Conservation (phyloP, 1,140 invertebrate species). For the Homarus americanus region DNA sequence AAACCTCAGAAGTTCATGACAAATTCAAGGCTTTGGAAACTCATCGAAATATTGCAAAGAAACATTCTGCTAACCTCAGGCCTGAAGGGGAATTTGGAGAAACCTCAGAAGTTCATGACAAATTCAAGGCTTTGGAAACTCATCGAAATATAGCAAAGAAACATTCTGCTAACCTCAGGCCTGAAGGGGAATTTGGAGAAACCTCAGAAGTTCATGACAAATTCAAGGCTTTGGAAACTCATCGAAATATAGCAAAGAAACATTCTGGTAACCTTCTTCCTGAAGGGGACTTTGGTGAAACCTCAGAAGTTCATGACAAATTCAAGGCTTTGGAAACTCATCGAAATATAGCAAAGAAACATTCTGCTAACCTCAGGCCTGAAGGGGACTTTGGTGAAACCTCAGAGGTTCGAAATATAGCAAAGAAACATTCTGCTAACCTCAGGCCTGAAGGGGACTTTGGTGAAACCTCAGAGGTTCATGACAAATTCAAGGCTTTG, state of each 20-base stretch:
- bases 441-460: slow-evolving; percentile 48
- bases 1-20: slow-evolving; percentile 40
- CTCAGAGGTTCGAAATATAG: slow-evolving; percentile 47
- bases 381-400: slow-evolving; percentile 50
- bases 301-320: slow-evolving; percentile 48
- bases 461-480: slow-evolving; percentile 32
- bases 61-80: slow-evolving; percentile 35
- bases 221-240: not conserved
- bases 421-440: slow-evolving; percentile 35
- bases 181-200: slow-evolving; percentile 35
- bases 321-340: slow-evolving; percentile 6
- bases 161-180: slow-evolving; percentile 11
- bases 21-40: slow-evolving; percentile 6
- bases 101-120: slow-evolving; percentile 28
- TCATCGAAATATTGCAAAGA: slow-evolving; percentile 50
- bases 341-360: slow-evolving; percentile 46
- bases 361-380: slow-evolving; percentile 29
- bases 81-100: slow-evolving; percentile 45
- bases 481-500: slow-evolving; percentile 25
- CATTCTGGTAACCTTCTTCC: slow-evolving; percentile 32
- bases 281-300: slow-evolving; percentile 36
- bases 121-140: not conserved
- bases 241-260: slow-evolving; percentile 36
- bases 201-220: slow-evolving; percentile 34
- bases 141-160: slow-evolving; percentile 39